Conservation (phyloP, 2,888 invertebrate species). For the Pseudococcus viburni region DNA sequence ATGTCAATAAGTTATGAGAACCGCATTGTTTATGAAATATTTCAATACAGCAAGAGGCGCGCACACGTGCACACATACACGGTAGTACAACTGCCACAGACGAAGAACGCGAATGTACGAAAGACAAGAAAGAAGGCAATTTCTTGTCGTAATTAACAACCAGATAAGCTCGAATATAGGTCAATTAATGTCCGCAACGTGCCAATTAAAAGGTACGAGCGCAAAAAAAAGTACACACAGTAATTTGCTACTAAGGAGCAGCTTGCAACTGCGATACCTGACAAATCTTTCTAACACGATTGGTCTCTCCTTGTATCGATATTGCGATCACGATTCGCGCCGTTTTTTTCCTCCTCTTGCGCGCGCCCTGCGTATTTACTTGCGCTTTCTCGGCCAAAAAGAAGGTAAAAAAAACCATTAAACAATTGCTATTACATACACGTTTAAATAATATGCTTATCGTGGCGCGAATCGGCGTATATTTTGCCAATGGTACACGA, state of each 20-base stretch:
- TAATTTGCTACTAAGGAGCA: constrained; percentile 43
- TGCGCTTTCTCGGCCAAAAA: constrained; percentile 23
- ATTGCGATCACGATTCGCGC: constrained; percentile 23
- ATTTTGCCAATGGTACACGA: not conserved
- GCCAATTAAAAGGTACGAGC: constrained; percentile 40
- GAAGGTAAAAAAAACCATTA: constrained; percentile 26
- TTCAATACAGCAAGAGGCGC: not conserved
- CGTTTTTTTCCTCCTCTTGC: constrained; percentile 10
- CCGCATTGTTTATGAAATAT: constrained; percentile 53
- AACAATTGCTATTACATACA: constrained; percentile 38
- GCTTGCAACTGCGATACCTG: constrained; percentile 32
- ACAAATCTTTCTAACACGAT: constrained; percentile 43
- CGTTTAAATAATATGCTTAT: constrained; percentile 36
- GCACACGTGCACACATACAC: not conserved
- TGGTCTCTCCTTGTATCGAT: not conserved
- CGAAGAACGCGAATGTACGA: not conserved
- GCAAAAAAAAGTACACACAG: constrained; percentile 20
- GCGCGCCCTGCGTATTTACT: not conserved
- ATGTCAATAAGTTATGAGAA: constrained; percentile 48
- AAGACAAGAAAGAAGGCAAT: constrained; percentile 10
- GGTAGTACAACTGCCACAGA: not conserved
- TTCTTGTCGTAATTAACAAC: constrained; percentile 52
- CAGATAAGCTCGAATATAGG: constrained; percentile 46
- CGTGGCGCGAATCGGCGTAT: constrained; percentile 3
- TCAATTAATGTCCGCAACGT: constrained; percentile 53